Percentiles rank a stretch among this genome's conserved stretches.
Evolutionary conservation across 2,888 invertebrate species (phyloP).

Genomic region (Cerastis leucographa): DNA sequence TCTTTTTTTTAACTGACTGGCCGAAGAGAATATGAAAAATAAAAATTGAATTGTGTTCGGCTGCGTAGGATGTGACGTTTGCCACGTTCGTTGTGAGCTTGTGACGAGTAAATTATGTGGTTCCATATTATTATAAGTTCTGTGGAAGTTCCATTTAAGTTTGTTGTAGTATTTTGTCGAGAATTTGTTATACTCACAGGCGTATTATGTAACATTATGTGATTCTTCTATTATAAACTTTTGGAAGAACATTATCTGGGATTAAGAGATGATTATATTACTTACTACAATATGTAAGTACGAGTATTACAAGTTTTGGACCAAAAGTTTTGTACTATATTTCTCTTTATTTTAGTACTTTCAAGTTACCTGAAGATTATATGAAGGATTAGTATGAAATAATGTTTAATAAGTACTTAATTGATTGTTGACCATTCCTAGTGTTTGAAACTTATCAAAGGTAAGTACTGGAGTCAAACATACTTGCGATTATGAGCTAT

Average conservation of each 20-base stretch:
- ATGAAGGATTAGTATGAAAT: background rate
- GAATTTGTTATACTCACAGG: constrained; percentile 18
- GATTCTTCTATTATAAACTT: constrained; percentile 54
- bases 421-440: background rate
- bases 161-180: constrained; percentile 44
- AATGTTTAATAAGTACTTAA: background rate
- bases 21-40: background rate
- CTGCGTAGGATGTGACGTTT: constrained; percentile 26
- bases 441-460: background rate
- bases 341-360: constrained; percentile 34
- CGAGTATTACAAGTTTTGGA: constrained; percentile 51
- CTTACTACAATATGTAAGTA: constrained; percentile 25
- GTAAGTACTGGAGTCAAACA: background rate
- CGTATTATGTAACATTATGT: constrained; percentile 43
- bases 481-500: background rate
- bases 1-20: constrained; percentile 10
- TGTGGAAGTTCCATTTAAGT: constrained; percentile 46
- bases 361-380: constrained; percentile 16
- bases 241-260: constrained; percentile 35
- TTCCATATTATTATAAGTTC: constrained; percentile 50
- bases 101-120: constrained; percentile 20
- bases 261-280: constrained; percentile 48
- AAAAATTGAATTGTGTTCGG: background rate
- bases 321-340: constrained; percentile 19
- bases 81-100: constrained; percentile 8